These are phyloP conservation scores for Poeciliopsis paucimaculata DNA, from an alignment of 2,797 vertebrate species.

Conservation along the genomic window DNA sequence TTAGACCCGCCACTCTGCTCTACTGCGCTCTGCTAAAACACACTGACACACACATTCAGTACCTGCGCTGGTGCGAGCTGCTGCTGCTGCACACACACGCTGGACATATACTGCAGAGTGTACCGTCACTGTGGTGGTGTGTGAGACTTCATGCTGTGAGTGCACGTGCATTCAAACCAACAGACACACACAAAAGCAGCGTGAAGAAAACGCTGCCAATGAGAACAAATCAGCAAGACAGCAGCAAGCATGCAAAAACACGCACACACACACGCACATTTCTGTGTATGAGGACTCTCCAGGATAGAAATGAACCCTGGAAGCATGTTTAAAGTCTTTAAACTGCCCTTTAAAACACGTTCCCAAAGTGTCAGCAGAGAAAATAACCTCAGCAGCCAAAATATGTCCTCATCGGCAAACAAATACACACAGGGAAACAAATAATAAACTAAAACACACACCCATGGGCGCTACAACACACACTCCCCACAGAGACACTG, in stretches of 20 bases:
- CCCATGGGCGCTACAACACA: slow-evolving; percentile 32
- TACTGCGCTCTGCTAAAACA: slow-evolving; percentile 45
- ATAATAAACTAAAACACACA: slow-evolving; percentile 33
- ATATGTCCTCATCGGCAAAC: slow-evolving; percentile 11
- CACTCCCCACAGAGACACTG: slow-evolving; percentile 26
- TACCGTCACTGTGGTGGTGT: slow-evolving; percentile 6
- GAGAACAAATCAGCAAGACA: slow-evolving; percentile 38
- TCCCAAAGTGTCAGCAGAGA: not conserved
- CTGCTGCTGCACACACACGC: slow-evolving; percentile 21
- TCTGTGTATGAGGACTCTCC: not conserved
- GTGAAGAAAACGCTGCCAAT: slow-evolving; percentile 40
- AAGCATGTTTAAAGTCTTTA: not conserved
- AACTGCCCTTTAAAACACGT: not conserved
- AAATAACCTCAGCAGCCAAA: slow-evolving; percentile 6
- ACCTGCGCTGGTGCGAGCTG: slow-evolving; percentile 56
- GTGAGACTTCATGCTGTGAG: slow-evolving; percentile 31
- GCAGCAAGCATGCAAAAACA: slow-evolving; percentile 29
- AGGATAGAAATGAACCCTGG: not conserved
- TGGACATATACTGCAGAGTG: slow-evolving; percentile 15
- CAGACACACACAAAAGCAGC: slow-evolving; percentile 32
- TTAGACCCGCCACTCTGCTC: slow-evolving; percentile 69
- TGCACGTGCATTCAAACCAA: slow-evolving; percentile 32
- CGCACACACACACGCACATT: slow-evolving; percentile 15
- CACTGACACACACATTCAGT: slow-evolving; percentile 34
- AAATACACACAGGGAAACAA: slow-evolving; percentile 28